Conservation (phyloP, 2,113 vertebrate genomes). For the Mirounga angustirostris region DNA sequence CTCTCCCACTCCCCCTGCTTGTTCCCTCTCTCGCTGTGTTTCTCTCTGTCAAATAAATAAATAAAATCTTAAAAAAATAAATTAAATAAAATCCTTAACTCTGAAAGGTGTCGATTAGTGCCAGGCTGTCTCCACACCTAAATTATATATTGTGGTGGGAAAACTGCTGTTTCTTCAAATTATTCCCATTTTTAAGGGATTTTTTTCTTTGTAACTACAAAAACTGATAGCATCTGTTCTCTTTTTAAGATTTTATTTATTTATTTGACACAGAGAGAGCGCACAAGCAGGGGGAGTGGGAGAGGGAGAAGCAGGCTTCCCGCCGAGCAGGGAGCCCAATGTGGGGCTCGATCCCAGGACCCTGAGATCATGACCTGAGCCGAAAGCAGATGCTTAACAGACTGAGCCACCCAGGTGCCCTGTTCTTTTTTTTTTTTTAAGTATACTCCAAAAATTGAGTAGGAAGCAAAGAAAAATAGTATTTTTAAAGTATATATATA, state of each 20-base stretch:
- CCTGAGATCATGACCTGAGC: no score
- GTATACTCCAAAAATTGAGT: background rate
- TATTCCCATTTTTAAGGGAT: background rate
- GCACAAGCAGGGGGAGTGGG: no score
- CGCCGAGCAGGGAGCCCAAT: no score
- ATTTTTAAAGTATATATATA: conserved; percentile 41
- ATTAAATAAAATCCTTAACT: background rate
- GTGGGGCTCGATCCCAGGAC: no score
- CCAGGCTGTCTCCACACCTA: background rate
- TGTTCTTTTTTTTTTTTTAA: background rate
- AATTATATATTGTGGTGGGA: background rate
- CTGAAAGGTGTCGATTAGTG: background rate
- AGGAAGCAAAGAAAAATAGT: conserved; percentile 16
- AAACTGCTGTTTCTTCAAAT: background rate
- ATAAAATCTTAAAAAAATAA: background rate
- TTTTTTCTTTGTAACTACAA: conserved; percentile 43
- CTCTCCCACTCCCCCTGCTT: no score
- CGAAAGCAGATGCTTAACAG: no score
- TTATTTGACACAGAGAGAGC: no score
- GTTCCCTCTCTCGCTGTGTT: no score
- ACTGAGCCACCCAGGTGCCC: no score
- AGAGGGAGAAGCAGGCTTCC: no score
- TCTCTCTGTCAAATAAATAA: no score
- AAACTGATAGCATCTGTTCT: background rate
- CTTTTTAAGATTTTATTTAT: background rate